These are phyloP conservation scores for Staurois parvus DNA, from an alignment of 2,797 vertebrate species.

Conservation along the genomic window DNA sequence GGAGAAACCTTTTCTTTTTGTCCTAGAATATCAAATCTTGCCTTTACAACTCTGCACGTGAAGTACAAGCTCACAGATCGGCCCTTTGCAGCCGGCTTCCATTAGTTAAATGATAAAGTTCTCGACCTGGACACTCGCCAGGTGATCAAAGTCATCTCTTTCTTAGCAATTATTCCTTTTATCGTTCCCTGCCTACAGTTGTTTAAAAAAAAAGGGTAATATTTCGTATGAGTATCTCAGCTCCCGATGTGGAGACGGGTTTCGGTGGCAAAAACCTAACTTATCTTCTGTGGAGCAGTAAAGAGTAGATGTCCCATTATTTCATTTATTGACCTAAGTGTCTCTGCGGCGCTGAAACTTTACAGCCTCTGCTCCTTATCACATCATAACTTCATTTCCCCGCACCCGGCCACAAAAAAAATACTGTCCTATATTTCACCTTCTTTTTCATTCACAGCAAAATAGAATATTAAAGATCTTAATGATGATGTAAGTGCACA, in stretches of 20 bases:
- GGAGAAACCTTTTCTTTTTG: too few relatives aligned
- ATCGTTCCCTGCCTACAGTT: conserved; percentile 2
- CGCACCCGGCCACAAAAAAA: not conserved
- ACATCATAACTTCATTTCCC: conserved; percentile 17
- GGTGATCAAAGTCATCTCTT: conserved; percentile 35
- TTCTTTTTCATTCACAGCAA: conserved; percentile 45
- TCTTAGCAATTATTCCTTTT: conserved; percentile 41
- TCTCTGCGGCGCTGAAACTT: not conserved
- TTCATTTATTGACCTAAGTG: conserved; percentile 23
- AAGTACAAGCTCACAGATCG: not conserved
- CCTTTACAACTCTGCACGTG: not conserved
- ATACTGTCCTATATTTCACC: conserved; percentile 55
- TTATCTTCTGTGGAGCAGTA: conserved; percentile 31
- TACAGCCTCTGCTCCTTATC: conserved; percentile 14
- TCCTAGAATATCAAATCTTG: too few relatives aligned
- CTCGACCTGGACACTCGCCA: not conserved
- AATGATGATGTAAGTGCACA: conserved; percentile 55
- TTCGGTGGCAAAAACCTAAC: conserved; percentile 9
- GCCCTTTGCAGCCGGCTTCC: not conserved
- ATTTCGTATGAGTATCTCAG: conserved; percentile 16
- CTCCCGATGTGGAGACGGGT: conserved; percentile 6
- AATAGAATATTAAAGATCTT: conserved; percentile 56
- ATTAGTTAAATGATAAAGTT: conserved; percentile 28
- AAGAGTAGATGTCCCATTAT: conserved; percentile 18
- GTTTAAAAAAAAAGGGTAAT: conserved; percentile 10